Evolutionary conservation across 2,888 invertebrate species (phyloP).

Genomic region (Hirtodrosophila alboralis): DNA sequence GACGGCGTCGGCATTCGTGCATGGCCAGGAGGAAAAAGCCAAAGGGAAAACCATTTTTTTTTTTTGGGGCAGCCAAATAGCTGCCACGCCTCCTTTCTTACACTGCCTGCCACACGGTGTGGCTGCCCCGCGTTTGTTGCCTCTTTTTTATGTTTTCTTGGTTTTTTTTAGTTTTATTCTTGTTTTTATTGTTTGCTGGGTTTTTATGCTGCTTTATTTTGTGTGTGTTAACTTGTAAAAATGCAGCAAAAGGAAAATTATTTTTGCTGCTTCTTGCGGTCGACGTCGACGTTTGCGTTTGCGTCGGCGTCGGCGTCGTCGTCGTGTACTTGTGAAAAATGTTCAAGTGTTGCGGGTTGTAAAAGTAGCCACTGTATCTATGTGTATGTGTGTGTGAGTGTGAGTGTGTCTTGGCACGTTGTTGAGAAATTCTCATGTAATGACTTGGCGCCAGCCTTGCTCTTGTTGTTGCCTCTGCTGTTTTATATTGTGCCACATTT

Average conservation of each 20-base stretch:
- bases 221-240: slow-evolving; percentile 62
- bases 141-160: slow-evolving; percentile 6
- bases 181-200: slow-evolving; percentile 39
- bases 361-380: slow-evolving; percentile 54
- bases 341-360: slow-evolving; percentile 58
- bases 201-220: slow-evolving; percentile 31
- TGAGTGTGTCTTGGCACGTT: slow-evolving; percentile 52
- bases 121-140: slow-evolving; percentile 3
- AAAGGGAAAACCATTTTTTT: slow-evolving; percentile 38
- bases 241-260: slow-evolving; percentile 55
- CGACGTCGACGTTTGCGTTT: slow-evolving; percentile 19
- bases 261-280: slow-evolving; percentile 35
- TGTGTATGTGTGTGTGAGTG: slow-evolving; percentile 25
- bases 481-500: slow-evolving; percentile 45
- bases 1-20: slow-evolving; percentile 40
- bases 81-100: slow-evolving; percentile 28
- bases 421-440: slow-evolving; percentile 65
- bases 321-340: slow-evolving; percentile 54
- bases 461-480: slow-evolving; percentile 27
- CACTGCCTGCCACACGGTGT: too few species aligned
- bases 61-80: slow-evolving; percentile 40
- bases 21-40: slow-evolving; percentile 28
- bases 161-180: slow-evolving; percentile 38
- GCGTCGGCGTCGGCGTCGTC: slow-evolving; percentile 9
- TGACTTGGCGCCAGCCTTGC: slow-evolving; percentile 68